phyloP scores from a whole-genome alignment of 2,113 vertebrate species.

The Pachypanchax playfairii region DNA sequence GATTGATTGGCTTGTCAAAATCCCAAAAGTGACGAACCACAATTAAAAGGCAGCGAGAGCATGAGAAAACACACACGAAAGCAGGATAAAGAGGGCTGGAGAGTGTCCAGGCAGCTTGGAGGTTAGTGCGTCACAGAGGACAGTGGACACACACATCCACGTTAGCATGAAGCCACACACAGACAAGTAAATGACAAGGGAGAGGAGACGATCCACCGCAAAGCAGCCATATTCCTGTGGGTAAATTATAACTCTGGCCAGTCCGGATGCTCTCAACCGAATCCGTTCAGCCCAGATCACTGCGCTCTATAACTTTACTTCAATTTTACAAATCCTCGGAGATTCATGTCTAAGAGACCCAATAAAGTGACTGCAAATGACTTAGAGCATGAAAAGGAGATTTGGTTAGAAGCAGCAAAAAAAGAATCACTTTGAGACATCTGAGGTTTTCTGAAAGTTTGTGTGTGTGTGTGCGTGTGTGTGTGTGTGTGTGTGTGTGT shows the following conservation, averaged over 20 bases:
- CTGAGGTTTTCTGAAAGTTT: constrained; percentile 32
- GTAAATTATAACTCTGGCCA: constrained; percentile 64
- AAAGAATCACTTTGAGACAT: constrained; percentile 39
- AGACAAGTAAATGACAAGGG: constrained; percentile 75
- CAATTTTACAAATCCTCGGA: background rate
- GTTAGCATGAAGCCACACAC: constrained; percentile 58
- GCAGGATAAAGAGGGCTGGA: constrained; percentile 33
- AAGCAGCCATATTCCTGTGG: constrained; percentile 45
- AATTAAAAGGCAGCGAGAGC: constrained; percentile 17
- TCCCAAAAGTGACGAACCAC: constrained; percentile 15
- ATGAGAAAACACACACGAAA: constrained; percentile 17
- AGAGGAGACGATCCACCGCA: constrained; percentile 53
- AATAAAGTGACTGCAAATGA: constrained; percentile 25
- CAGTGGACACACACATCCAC: constrained; percentile 48
- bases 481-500: constrained; percentile 19
- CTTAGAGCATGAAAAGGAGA: constrained; percentile 6
- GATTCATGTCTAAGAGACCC: constrained; percentile 8
- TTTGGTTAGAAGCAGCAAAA: constrained; percentile 3
- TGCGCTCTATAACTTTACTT: constrained; percentile 14
- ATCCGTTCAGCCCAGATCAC: constrained; percentile 30
- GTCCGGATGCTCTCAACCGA: constrained; percentile 38
- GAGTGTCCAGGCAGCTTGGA: constrained; percentile 34
- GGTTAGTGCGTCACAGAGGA: constrained; percentile 55
- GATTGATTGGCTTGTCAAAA: constrained; percentile 14
- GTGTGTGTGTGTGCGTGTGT: constrained; percentile 25